Percentiles rank a stretch among this genome's conserved stretches.
Conservation (phyloP, 2,113 vertebrate genomes). For the Bubo bubo region DNA sequence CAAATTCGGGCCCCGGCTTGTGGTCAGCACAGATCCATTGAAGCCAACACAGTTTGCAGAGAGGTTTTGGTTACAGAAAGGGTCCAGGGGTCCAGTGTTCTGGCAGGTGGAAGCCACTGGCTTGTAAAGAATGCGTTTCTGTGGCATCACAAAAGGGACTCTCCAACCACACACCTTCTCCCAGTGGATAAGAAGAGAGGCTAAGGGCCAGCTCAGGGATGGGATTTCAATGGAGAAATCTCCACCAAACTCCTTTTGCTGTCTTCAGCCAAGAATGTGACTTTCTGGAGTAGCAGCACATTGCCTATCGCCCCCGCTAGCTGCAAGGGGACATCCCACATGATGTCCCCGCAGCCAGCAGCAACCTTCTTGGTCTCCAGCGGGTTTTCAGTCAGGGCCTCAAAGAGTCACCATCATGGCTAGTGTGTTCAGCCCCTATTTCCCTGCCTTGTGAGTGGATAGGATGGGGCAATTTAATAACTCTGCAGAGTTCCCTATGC, state of each 20-base stretch:
- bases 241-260: neutral
- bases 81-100: neutral
- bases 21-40: accelerated
- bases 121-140: neutral
- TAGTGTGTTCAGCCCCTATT: neutral
- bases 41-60: neutral
- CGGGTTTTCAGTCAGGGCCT: neutral
- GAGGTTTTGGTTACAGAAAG: neutral
- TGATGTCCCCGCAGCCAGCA: accelerated
- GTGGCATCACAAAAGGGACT: neutral
- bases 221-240: neutral
- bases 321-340: neutral
- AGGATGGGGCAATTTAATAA: neutral
- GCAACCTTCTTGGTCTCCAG: accelerated
- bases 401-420: neutral
- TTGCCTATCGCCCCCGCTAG: too few species aligned
- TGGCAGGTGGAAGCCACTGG: neutral
- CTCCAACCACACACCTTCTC: neutral
- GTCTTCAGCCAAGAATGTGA: neutral
- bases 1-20: neutral
- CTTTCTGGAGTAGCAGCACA: neutral
- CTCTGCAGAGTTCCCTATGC: neutral
- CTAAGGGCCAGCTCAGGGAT: neutral
- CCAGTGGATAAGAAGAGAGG: neutral
- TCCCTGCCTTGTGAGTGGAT: neutral